phyloP scores from a whole-genome alignment of 2,797 vertebrate genomes.

The Crenuchus spilurus region DNA sequence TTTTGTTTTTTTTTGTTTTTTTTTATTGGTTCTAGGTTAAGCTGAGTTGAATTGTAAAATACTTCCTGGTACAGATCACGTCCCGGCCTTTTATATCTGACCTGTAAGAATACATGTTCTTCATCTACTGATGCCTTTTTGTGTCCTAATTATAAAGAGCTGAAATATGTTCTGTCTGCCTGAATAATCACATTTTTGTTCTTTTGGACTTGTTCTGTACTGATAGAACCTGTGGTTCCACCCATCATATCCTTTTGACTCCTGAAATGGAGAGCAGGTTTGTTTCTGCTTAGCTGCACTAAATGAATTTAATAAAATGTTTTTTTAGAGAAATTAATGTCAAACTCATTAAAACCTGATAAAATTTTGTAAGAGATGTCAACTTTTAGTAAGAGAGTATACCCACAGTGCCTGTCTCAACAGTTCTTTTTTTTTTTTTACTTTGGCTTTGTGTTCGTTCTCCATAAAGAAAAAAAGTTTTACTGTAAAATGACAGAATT shows the following conservation, averaged over 20 bases:
- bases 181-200: slow-evolving; percentile 71
- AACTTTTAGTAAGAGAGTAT: too few species aligned
- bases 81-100: slow-evolving; percentile 84
- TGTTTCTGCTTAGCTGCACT: slow-evolving; percentile 76
- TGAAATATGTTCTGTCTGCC: slow-evolving; percentile 74
- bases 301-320: slow-evolving; percentile 22
- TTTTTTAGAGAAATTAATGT: slow-evolving; percentile 15
- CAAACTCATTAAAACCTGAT: too few species aligned
- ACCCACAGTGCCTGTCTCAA: too few species aligned
- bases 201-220: slow-evolving; percentile 41
- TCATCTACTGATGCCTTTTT: slow-evolving; percentile 83
- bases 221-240: neutral
- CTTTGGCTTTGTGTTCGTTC: too few species aligned
- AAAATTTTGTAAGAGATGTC: too few species aligned
- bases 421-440: too few species aligned
- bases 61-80: slow-evolving; percentile 76
- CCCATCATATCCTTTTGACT: too few species aligned
- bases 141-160: slow-evolving; percentile 83
- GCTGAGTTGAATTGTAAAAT: slow-evolving; percentile 79
- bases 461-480: too few species aligned
- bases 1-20: neutral
- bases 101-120: slow-evolving; percentile 82
- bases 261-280: slow-evolving; percentile 68
- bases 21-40: slow-evolving; percentile 34
- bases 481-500: too few species aligned